Conservation (phyloP, 2,888 invertebrate species). For the Sarcophaga variegata region DNA sequence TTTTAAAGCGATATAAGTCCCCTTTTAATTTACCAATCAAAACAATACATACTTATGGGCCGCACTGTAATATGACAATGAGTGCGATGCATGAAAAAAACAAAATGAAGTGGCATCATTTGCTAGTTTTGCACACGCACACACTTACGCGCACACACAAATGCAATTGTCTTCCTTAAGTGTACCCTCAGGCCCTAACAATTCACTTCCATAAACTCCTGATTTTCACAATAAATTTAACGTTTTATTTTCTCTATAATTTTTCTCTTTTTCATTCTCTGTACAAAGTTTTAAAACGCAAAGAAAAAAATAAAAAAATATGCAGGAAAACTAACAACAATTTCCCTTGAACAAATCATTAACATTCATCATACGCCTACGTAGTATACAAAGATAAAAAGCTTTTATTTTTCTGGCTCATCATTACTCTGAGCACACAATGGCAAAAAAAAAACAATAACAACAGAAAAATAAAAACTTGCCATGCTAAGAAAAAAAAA, state of each 20-base stretch:
- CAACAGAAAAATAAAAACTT: neutral
- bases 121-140: neutral
- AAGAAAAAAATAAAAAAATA: neutral
- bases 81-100: too few species aligned
- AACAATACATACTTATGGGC: too few species aligned
- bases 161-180: neutral
- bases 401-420: slow-evolving; percentile 5
- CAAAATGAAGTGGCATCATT: too few species aligned
- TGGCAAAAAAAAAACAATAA: slow-evolving; percentile 1
- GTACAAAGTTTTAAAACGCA: neutral
- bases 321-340: slow-evolving; percentile 4
- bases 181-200: neutral
- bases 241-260: too few species aligned
- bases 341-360: slow-evolving; percentile 39
- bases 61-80: too few species aligned
- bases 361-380: slow-evolving; percentile 48
- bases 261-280: neutral
- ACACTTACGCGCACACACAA: neutral
- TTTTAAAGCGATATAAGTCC: too few species aligned
- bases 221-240: neutral
- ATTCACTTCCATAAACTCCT: neutral
- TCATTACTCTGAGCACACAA: neutral
- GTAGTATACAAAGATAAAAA: slow-evolving; percentile 3
- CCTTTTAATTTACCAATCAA: too few species aligned
- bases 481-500: slow-evolving; percentile 6